Evolutionary conservation across 2,888 invertebrate genomes (phyloP), one percentile per base, ranked within the genome.

Genomic region (Callimorpha dominula): DNA sequence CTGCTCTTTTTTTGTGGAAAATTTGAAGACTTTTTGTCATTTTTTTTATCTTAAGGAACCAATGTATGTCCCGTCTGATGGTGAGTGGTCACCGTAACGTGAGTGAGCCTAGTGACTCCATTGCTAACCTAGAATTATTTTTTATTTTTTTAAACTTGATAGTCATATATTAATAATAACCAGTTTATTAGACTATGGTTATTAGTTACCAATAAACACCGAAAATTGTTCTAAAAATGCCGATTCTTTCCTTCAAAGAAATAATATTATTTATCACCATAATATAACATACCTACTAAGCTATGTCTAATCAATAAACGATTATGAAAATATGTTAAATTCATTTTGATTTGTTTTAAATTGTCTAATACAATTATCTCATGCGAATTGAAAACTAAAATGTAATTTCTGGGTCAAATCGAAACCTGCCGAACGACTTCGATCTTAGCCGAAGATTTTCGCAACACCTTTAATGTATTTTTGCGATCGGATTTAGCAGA

Each of bases 391-490:
- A 75, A 46, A 40, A 71, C 12, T 52, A 68, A 74, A 74, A 65
- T 62, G 42, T 72, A 69, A 80, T 78, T 81, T 80, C 78, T 83
- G 79, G 83, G 83, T 83, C 83, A 83, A 72, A 71, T 76, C 68
- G 70, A 71, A 81, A 78, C 75, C 73, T 20, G 72, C 72, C 75
- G 81, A 75, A 69, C 68, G 54, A n/a, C 64, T 64, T 71, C 65
- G 42, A 68, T 68, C 40, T 54, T 69, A 62, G 65, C 62, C 73
- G 65, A 76, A 43, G 70, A 68, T 81, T 83, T 83, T 83, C 81
- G 83, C 81, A 83, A 79, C 63, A 69, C 46, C 67, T 71, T 54
- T 17, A 73, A 71, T 80, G 76, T 77, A 46, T 70, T 65, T 70
- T 40, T n/a, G 67, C 67, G 67, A 4, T 67, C 40, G 50, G 11